A percentile compares a stretch with the other conserved stretches of the same genome.
Evolutionary conservation across 1,140 invertebrate genomes (phyloP).

Genomic region (Carcinoscorpius rotundicauda): DNA sequence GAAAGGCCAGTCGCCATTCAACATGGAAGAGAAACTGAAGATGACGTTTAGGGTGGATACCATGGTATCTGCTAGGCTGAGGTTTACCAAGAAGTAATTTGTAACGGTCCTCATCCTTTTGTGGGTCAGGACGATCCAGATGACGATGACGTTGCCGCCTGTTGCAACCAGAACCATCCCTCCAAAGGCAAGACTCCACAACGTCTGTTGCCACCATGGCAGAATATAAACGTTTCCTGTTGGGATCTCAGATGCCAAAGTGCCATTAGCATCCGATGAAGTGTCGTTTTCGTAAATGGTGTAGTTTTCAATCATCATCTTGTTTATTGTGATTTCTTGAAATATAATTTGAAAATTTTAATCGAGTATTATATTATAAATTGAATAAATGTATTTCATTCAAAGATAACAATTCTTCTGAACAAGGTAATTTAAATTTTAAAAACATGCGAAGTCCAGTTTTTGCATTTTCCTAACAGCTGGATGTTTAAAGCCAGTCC

Average conservation of each 20-base stretch:
- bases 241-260: not conserved
- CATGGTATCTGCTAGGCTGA: constrained; percentile 81
- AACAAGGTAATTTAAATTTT: too few relatives aligned
- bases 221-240: constrained; percentile 45
- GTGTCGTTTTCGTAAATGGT: too few relatives aligned
- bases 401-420: too few relatives aligned
- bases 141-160: constrained; percentile 83
- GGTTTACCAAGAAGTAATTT: constrained; percentile 91
- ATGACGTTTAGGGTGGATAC: constrained; percentile 84
- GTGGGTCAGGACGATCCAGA: constrained; percentile 79
- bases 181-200: constrained; percentile 52
- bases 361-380: too few relatives aligned
- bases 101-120: constrained; percentile 83
- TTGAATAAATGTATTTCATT: too few relatives aligned
- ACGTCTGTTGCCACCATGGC: constrained; percentile 54
- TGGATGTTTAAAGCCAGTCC: too few relatives aligned
- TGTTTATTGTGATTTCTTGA: too few relatives aligned
- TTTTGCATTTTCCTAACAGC: too few relatives aligned
- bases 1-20: constrained; percentile 86
- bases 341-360: too few relatives aligned
- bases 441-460: too few relatives aligned
- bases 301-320: too few relatives aligned
- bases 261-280: too few relatives aligned
- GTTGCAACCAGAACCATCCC: constrained; percentile 84
- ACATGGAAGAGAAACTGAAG: constrained; percentile 88